phyloP scores from a whole-genome alignment of 35 echinoderm and acorn worm genomes.

The Ophiothrix spiculata region DNA sequence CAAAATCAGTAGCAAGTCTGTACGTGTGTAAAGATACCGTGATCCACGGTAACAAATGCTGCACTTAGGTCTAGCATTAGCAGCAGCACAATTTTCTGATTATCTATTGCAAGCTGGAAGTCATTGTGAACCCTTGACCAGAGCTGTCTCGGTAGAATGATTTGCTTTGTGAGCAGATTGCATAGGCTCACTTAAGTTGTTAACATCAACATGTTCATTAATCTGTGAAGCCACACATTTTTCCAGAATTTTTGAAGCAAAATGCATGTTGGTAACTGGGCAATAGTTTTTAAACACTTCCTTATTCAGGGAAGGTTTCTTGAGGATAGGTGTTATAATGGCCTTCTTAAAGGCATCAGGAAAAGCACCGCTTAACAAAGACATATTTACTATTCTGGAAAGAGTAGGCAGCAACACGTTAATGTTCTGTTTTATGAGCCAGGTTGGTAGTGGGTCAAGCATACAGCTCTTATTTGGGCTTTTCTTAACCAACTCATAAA shows the following conservation, averaged over 20 bases:
- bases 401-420: background rate
- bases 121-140: conserved; percentile 12
- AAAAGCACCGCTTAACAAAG: background rate
- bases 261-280: conserved; percentile 5
- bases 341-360: background rate
- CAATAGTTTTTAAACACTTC: conserved; percentile 25
- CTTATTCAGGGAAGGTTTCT: conserved; percentile 22
- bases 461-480: conserved; percentile 9
- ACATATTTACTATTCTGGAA: conserved; percentile 3
- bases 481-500: background rate
- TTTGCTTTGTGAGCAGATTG: conserved; percentile 37
- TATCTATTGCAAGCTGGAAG: conserved; percentile 25
- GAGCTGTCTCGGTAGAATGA: conserved; percentile 46
- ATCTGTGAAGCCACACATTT: background rate
- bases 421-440: conserved; percentile 11
- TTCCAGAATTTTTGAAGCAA: background rate
- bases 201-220: background rate
- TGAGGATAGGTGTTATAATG: conserved; percentile 16
- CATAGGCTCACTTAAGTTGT: conserved; percentile 19
- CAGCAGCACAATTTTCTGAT: conserved; percentile 20
- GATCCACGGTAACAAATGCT: conserved; percentile 35
- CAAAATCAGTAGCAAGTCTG: background rate
- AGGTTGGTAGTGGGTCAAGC: conserved; percentile 6
- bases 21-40: conserved; percentile 23
- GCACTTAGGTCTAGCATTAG: conserved; percentile 26